phyloP scores from a whole-genome alignment of 2,888 invertebrate genomes.

The Pseudococcus jackbeardsleyi region DNA sequence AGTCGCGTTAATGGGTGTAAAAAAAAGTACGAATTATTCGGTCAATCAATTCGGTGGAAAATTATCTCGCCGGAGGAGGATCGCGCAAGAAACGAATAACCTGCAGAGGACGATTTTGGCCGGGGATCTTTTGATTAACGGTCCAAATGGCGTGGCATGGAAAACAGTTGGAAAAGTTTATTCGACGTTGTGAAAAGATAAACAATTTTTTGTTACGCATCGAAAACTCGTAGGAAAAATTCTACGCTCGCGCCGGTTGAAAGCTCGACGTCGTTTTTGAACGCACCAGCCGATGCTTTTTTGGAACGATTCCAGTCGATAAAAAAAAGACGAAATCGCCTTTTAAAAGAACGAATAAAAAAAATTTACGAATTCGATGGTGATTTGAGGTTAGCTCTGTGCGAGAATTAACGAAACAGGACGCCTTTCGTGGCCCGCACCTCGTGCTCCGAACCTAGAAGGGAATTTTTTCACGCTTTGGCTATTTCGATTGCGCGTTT shows the following conservation, averaged over 20 bases:
- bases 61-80: background rate
- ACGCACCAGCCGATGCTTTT: background rate
- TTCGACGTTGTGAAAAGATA: conserved; percentile 24
- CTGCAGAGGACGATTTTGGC: background rate
- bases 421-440: background rate
- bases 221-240: background rate
- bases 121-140: background rate
- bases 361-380: conserved; percentile 35
- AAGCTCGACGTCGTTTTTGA: background rate
- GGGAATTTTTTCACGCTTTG: conserved; percentile 18
- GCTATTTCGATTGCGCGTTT: conserved; percentile 4
- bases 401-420: background rate
- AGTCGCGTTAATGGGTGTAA: background rate
- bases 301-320: conserved; percentile 31
- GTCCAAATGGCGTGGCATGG: background rate
- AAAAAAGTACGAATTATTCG: background rate
- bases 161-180: conserved; percentile 1
- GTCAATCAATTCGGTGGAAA: conserved; percentile 28
- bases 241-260: background rate
- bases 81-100: background rate
- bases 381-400: background rate
- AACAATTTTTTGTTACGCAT: conserved; percentile 42
- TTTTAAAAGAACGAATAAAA: background rate
- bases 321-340: background rate
- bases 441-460: background rate